Evolutionary conservation across 35 echinoderm and acorn worm genomes (phyloP).

Genomic region (Diadema setosum): DNA sequence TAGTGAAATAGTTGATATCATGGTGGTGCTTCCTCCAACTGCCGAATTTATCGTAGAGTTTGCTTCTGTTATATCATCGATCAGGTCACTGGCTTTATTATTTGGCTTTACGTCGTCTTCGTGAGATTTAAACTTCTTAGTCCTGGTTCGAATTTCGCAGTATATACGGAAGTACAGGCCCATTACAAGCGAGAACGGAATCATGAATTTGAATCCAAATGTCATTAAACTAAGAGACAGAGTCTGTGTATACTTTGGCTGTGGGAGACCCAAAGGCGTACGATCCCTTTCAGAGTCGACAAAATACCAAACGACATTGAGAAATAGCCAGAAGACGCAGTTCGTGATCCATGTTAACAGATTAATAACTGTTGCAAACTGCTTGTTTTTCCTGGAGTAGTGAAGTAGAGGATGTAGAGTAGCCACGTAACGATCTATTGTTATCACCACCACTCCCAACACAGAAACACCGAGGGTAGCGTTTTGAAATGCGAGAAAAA

Average conservation of each 20-base stretch:
- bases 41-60: no score
- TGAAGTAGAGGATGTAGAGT: conserved; percentile 8
- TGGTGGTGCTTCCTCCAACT: no score
- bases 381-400: neutral
- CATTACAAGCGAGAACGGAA: neutral
- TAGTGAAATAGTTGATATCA: no score
- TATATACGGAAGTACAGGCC: neutral
- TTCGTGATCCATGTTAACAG: neutral
- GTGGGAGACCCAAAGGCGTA: neutral
- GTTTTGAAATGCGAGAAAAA: neutral
- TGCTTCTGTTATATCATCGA: no score
- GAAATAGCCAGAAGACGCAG: neutral
- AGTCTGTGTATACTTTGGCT: neutral
- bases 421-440: conserved; percentile 16
- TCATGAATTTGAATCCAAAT: neutral
- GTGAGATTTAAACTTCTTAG: neutral
- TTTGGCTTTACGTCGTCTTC: no score
- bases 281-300: neutral
- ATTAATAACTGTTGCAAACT: neutral
- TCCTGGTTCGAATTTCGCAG: neutral
- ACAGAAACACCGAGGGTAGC: neutral
- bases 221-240: neutral
- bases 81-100: no score
- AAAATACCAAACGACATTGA: neutral
- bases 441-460: neutral